Conservation (phyloP, 2,113 vertebrate species). For the Amphilophus citrinellus region DNA sequence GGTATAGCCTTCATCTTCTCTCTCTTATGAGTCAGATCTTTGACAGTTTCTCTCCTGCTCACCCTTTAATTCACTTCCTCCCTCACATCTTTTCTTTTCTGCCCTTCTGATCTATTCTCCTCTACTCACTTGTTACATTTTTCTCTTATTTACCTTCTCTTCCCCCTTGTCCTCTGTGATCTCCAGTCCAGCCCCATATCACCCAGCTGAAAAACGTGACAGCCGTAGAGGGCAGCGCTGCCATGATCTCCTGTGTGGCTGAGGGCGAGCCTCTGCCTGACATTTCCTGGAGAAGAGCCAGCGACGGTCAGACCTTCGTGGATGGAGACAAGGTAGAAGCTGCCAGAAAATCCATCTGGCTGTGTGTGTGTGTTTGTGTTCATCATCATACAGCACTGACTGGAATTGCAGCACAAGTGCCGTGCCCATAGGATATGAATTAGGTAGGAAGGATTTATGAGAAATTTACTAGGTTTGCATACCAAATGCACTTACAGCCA, state of each 20-base stretch:
- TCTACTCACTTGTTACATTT: constrained; percentile 2
- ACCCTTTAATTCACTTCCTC: neutral
- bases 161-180: neutral
- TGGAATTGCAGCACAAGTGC: neutral
- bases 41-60: constrained; percentile 20
- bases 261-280: constrained; percentile 95
- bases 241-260: constrained; percentile 92
- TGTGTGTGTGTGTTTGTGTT: neutral
- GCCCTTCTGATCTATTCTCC: constrained; percentile 7
- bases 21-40: constrained; percentile 38
- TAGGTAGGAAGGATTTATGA: neutral
- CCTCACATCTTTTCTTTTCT: neutral
- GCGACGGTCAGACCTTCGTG: constrained; percentile 88
- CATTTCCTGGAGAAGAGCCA: constrained; percentile 94
- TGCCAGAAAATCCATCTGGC: constrained; percentile 42
- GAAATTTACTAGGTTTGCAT: neutral
- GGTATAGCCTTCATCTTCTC: constrained; percentile 45
- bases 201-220: constrained; percentile 96
- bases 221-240: constrained; percentile 90
- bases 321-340: constrained; percentile 91
- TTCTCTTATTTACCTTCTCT: neutral
- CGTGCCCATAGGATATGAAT: neutral
- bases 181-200: constrained; percentile 96
- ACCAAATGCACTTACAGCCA: neutral
- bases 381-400: neutral